These are phyloP conservation scores for Chionis minor DNA, from an alignment of 2,113 vertebrate genomes.

Conservation along the genomic window DNA sequence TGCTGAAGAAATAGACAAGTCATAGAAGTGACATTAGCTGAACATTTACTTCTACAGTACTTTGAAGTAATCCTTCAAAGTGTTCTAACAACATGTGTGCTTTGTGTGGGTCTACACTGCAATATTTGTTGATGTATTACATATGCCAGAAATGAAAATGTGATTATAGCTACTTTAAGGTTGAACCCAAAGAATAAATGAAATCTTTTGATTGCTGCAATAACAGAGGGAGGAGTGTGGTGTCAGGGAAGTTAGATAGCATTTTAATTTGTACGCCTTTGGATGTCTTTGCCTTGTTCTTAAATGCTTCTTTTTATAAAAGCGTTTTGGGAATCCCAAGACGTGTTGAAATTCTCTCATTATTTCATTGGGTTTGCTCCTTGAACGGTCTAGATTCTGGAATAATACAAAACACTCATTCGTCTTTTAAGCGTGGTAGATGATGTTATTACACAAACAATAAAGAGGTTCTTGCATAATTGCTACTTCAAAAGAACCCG, in stretches of 20 bases:
- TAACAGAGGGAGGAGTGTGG: background rate
- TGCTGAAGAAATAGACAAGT: background rate
- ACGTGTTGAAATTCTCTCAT: background rate
- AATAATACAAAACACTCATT: background rate
- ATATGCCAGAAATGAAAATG: background rate
- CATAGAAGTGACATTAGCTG: background rate
- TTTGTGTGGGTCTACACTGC: background rate
- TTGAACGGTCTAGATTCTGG: background rate
- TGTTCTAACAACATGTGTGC: background rate
- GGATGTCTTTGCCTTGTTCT: background rate
- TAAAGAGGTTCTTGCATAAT: background rate
- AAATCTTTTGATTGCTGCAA: background rate
- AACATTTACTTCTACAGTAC: background rate
- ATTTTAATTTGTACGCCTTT: background rate
- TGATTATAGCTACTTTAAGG: background rate
- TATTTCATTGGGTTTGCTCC: background rate
- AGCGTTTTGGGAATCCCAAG: background rate
- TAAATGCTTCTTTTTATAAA: background rate
- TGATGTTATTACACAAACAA: background rate
- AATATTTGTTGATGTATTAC: background rate
- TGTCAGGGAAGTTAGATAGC: background rate
- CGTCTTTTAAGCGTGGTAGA: background rate
- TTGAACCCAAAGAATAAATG: background rate
- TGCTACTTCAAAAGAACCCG: background rate
- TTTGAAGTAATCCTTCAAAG: background rate